Base-by-base conservation (phyloP, 2,888 invertebrate genomes). In the Lissocephala sabroskyi region DNA sequence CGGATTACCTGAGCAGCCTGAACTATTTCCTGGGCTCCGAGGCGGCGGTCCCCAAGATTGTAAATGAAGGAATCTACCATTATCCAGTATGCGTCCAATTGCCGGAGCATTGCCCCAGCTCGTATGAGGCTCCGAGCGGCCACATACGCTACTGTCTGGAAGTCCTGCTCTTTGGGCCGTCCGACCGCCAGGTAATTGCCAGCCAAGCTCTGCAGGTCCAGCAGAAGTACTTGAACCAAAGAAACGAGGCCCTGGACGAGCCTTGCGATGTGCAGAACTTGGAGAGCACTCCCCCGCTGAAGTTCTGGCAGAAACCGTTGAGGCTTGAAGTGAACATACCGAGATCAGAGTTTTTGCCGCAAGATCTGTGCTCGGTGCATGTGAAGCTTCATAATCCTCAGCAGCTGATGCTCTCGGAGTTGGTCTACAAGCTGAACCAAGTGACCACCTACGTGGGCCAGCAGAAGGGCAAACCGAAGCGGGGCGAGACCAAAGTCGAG, bases 21-120 rank as follows among this genome's bases (percentile, higher is more conserved):
- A 79, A 73, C 18, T 82, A 79, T 19, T 71, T 82, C 35, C 49
- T 82, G 2, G 82, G 82, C 14, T 82, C 82, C 1, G 82, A 82
- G 44, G 64, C 28, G 42, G 62, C 80, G 0, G 48, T 51, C 35
- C 65, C 75, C 1, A 68, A 68, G 33, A 52, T 79, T 23, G 43
- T 81, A 5, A 57, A 67, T 1, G 56, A 53, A 0, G 82, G 82
- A 13, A 44, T 29, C 30, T 81, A 82, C 16, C 52, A 57, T 1
- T 82, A 79, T 47, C 68, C 56, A 10, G 81, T 82, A 32, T 61
- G 65, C n/a, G 68, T 81, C 6, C 59, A 65, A 26, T 45, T 82
- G 32, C 82, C 82, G 0, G 44, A 43, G 9, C 64, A 52, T 14
- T 68, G 79, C 36, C 80, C 82, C 7, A 67, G 79, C 2, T 73